Conservation (phyloP, 2,113 vertebrate species). For the Neofelis nebulosa region DNA sequence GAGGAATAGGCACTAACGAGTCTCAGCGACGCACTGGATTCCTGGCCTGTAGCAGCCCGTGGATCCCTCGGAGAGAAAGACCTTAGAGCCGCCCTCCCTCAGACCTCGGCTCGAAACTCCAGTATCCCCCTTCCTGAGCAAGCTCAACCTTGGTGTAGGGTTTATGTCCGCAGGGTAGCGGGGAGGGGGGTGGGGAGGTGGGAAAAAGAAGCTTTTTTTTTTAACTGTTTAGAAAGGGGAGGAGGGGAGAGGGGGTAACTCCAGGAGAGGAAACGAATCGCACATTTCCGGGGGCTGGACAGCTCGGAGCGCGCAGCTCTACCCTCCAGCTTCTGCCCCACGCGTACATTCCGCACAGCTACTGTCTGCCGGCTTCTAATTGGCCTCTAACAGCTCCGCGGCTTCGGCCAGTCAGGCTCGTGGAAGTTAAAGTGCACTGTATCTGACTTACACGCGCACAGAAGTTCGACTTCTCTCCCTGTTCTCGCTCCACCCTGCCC, state of each 20-base stretch:
- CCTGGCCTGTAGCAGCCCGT: background rate
- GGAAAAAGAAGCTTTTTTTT: background rate
- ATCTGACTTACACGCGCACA: slow-evolving; percentile 64
- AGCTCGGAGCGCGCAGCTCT: slow-evolving; percentile 15
- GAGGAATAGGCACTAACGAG: background rate
- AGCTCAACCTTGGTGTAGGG: background rate
- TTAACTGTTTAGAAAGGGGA: background rate
- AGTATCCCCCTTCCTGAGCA: background rate
- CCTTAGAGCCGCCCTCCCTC: background rate
- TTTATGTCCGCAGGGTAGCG: background rate
- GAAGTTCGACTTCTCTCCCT: slow-evolving; percentile 42
- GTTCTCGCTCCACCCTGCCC: background rate
- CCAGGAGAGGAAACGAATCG: slow-evolving; percentile 62
- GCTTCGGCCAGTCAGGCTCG: background rate
- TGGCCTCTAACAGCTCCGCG: slow-evolving; percentile 11
- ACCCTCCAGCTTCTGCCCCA: background rate
- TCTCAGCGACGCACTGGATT: background rate
- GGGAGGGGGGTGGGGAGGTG: background rate
- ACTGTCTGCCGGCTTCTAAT: background rate
- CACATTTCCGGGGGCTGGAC: slow-evolving; percentile 51
- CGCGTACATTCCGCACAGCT: background rate
- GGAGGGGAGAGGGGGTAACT: background rate
- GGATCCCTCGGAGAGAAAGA: background rate
- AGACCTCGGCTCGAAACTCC: background rate
- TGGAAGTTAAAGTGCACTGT: slow-evolving; percentile 4